Percentiles rank a stretch among this genome's conserved stretches.
Conservation (phyloP, 2,888 invertebrate species). For the Lithophane semibrunnea region DNA sequence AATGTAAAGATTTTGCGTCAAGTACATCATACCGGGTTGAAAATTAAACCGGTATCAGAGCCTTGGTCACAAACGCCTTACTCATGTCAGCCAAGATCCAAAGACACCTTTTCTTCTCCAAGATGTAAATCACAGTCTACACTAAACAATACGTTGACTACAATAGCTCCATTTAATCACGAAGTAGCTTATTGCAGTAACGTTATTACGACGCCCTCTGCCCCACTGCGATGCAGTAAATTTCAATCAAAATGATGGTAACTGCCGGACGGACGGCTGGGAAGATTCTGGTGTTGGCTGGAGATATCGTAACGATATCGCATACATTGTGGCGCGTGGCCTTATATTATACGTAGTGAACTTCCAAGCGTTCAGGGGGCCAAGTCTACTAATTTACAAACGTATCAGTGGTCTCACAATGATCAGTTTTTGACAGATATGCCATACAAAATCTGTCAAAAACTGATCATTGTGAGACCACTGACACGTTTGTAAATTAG, state of each 20-base stretch:
- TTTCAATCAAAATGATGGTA: slow-evolving; percentile 88
- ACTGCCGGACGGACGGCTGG: slow-evolving; percentile 80
- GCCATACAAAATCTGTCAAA: too few species aligned
- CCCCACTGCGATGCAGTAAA: slow-evolving; percentile 83
- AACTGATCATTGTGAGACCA: too few species aligned
- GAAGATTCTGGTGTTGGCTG: slow-evolving; percentile 72
- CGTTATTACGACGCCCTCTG: slow-evolving; percentile 80
- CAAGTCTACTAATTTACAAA: too few species aligned
- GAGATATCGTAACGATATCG: slow-evolving; percentile 51
- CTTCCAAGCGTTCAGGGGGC: background rate
- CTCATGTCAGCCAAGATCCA: slow-evolving; percentile 30
- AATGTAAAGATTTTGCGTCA: too few species aligned
- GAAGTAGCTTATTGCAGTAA: slow-evolving; percentile 87
- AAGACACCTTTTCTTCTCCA: slow-evolving; percentile 33
- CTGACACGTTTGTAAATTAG: too few species aligned
- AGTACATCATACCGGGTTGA: too few species aligned
- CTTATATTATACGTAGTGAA: background rate
- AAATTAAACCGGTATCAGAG: too few species aligned
- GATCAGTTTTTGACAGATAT: too few species aligned
- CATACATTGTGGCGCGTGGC: background rate
- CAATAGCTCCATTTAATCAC: slow-evolving; percentile 83
- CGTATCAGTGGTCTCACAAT: too few species aligned
- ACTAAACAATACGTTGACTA: slow-evolving; percentile 66
- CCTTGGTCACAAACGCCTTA: slow-evolving; percentile 18
- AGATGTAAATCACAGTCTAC: slow-evolving; percentile 53